Conservation (phyloP, 2,797 vertebrate species). For the Chaetophractus vellerosus region DNA sequence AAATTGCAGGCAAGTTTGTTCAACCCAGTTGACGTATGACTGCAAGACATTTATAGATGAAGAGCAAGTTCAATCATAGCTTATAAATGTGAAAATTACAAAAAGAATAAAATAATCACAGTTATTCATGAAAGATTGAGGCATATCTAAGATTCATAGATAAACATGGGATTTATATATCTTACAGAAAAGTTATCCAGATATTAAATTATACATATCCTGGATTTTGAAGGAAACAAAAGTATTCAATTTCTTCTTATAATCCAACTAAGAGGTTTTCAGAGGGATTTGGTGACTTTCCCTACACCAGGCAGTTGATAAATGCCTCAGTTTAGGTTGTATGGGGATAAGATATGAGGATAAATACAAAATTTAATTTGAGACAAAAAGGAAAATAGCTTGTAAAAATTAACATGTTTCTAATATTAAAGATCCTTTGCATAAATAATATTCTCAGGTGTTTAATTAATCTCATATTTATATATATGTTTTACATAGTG, state of each 20-base stretch:
- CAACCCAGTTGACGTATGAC: background rate
- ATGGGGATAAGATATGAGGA: background rate
- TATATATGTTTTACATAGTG: background rate
- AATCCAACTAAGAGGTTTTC: background rate
- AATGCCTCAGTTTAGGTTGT: background rate
- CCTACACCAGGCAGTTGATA: background rate
- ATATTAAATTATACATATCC: background rate
- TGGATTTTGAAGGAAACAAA: background rate
- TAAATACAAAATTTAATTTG: background rate
- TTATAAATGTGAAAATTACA: background rate
- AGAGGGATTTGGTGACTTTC: background rate
- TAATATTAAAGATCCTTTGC: background rate
- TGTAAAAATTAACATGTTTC: background rate
- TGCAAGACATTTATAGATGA: background rate
- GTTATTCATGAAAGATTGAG: background rate
- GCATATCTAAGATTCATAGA: background rate
- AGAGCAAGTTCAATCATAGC: background rate
- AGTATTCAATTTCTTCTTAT: background rate
- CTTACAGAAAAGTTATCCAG: background rate
- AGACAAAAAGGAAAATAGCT: background rate
- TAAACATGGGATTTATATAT: background rate
- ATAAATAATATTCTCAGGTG: background rate
- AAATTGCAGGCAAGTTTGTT: background rate
- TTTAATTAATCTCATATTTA: background rate
- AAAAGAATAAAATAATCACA: background rate